These are phyloP conservation scores for Drosophila falleni DNA, from an alignment of 2,888 invertebrate species.

Conservation along the genomic window DNA sequence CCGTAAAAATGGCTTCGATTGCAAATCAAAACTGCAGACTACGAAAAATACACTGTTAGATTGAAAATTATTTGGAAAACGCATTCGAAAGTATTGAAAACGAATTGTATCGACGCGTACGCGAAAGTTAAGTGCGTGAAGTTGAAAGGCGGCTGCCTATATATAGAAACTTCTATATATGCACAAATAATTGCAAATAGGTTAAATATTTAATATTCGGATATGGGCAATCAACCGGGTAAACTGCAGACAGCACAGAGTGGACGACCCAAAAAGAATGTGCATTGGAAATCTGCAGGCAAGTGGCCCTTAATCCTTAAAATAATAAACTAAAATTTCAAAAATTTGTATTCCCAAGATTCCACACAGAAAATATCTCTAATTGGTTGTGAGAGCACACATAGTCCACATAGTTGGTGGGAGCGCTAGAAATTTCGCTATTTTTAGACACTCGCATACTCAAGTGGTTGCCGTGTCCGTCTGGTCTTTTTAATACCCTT, in stretches of 20 bases:
- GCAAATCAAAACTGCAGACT: constrained; percentile 53
- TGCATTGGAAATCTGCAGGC: constrained; percentile 95
- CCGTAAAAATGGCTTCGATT: constrained; percentile 76
- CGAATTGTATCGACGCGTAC: constrained; percentile 46
- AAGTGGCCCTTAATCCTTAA: constrained; percentile 71
- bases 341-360: constrained; percentile 38
- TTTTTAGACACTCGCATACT: constrained; percentile 82
- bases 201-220: constrained; percentile 69
- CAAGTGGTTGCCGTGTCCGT: constrained; percentile 82
- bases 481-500: constrained; percentile 29
- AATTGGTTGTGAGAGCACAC: constrained; percentile 60
- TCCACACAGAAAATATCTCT: constrained; percentile 37
- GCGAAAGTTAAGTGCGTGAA: constrained; percentile 51
- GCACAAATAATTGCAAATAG: constrained; percentile 71
- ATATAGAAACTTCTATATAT: constrained; percentile 77
- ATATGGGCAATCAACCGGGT: constrained; percentile 89
- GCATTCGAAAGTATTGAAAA: constrained; percentile 39
- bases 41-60: constrained; percentile 52
- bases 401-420: constrained; percentile 73
- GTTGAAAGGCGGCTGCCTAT: constrained; percentile 62
- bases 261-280: constrained; percentile 90
- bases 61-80: constrained; percentile 26
- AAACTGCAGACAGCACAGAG: constrained; percentile 86
- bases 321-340: constrained; percentile 18
- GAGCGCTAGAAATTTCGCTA: constrained; percentile 82